Conservation (phyloP, 2,888 invertebrate species). For the Criorhina ranunculi region DNA sequence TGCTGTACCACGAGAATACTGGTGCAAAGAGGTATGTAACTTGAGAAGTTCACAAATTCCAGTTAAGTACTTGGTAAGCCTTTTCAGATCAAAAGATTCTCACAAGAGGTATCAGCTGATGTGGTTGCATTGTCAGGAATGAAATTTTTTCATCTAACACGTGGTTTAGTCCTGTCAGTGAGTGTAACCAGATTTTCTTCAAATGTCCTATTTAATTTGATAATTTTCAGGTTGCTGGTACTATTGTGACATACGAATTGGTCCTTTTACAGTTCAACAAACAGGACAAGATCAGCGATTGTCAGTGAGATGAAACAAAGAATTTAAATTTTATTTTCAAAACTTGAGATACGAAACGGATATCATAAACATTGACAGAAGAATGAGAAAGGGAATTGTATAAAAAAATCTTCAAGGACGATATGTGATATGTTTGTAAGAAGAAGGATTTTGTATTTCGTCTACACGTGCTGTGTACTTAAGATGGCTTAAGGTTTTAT, state of each 20-base stretch:
- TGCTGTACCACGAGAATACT: conserved; percentile 84
- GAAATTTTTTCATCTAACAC: conserved; percentile 83
- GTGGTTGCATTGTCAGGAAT: conserved; percentile 83
- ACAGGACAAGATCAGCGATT: conserved; percentile 30
- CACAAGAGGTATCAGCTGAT: conserved; percentile 83
- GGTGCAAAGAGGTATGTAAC: conserved; percentile 84
- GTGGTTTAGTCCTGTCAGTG: conserved; percentile 82
- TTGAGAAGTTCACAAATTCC: not conserved
- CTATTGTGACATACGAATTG: conserved; percentile 87
- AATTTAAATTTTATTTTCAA: not conserved
- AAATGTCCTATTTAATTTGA: not conserved
- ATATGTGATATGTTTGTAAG: not conserved
- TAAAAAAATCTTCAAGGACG: not conserved
- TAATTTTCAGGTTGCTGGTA: conserved; percentile 85
- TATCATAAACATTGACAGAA: not conserved
- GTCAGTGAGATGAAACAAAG: not conserved
- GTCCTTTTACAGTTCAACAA: conserved; percentile 86
- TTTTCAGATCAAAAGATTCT: conserved; percentile 83
- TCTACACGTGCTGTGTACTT: not conserved
- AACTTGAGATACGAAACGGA: not conserved
- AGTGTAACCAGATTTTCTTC: conserved; percentile 46
- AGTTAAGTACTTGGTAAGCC: conserved; percentile 6
- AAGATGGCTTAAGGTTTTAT: not conserved
- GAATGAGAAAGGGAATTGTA: not conserved
- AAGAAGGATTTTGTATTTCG: not conserved